These are phyloP conservation scores for Trissolcus japonicus DNA, from an alignment of 2,888 invertebrate genomes.

Conservation along the genomic window DNA sequence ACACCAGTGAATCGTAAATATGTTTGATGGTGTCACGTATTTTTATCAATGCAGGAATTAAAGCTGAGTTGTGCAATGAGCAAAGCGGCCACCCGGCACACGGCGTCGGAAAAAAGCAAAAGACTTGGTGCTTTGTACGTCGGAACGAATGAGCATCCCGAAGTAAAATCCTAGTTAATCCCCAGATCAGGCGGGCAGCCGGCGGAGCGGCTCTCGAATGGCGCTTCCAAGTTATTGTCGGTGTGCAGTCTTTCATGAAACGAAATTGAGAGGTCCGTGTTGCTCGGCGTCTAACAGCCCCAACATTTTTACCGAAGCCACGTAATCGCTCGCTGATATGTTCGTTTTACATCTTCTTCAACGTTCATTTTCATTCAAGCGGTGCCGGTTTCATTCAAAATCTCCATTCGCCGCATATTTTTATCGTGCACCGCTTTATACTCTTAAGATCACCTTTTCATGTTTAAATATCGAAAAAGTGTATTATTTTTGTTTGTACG, in stretches of 20 bases:
- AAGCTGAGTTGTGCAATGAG: slow-evolving; percentile 46
- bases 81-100: slow-evolving; percentile 53
- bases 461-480: background rate
- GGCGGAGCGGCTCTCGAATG: slow-evolving; percentile 60
- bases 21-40: slow-evolving; percentile 25
- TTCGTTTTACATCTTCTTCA: slow-evolving; percentile 12
- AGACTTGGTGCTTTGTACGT: slow-evolving; percentile 69
- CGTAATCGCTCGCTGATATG: slow-evolving; percentile 19
- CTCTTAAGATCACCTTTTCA: background rate
- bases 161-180: slow-evolving; percentile 72
- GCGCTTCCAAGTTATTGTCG: slow-evolving; percentile 37
- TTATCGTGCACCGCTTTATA: no score
- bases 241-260: slow-evolving; percentile 48
- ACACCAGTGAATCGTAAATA: slow-evolving; percentile 11
- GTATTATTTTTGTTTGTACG: background rate
- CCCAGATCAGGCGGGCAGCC: slow-evolving; percentile 68
- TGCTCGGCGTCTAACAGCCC: slow-evolving; percentile 10
- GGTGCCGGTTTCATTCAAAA: background rate
- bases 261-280: slow-evolving; percentile 29
- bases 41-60: slow-evolving; percentile 23
- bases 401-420: no score
- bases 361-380: slow-evolving; percentile 1
- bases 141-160: slow-evolving; percentile 70
- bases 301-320: slow-evolving; percentile 16
- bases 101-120: slow-evolving; percentile 49